phyloP scores from a whole-genome alignment of 2,113 vertebrate species.

The Zingel zingel region DNA sequence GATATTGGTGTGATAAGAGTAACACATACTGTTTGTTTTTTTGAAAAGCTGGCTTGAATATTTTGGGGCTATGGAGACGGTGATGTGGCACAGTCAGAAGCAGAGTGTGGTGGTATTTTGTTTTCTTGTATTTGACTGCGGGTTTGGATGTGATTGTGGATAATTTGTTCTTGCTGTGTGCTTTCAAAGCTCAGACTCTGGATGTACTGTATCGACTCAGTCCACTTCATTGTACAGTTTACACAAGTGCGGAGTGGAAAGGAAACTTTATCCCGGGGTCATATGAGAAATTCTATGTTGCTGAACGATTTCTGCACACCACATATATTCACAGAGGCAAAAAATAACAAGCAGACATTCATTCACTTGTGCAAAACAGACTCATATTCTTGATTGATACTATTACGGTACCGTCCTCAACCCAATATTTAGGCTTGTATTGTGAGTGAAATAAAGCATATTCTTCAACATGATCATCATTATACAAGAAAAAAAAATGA shows the following conservation, averaged over 20 bases:
- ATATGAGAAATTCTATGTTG: slow-evolving; percentile 36
- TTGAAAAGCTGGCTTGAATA: slow-evolving; percentile 1
- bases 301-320: slow-evolving; percentile 18
- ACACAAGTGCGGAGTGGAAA: slow-evolving; percentile 10
- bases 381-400: slow-evolving; percentile 6
- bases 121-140: slow-evolving; percentile 11
- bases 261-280: slow-evolving; percentile 35
- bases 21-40: slow-evolving; percentile 4
- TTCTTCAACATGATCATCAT: slow-evolving; percentile 29
- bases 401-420: slow-evolving; percentile 3
- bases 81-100: slow-evolving; percentile 9
- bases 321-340: slow-evolving; percentile 21
- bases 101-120: slow-evolving; percentile 4
- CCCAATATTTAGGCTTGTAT: slow-evolving; percentile 21
- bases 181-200: slow-evolving; percentile 25
- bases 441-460: slow-evolving; percentile 50
- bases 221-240: slow-evolving; percentile 34
- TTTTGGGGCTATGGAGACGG: slow-evolving; percentile 13
- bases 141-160: slow-evolving; percentile 31
- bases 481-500: slow-evolving; percentile 9
- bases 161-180: slow-evolving; percentile 28
- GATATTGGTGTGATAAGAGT: slow-evolving; percentile 22
- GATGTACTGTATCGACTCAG: slow-evolving; percentile 20
- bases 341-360: slow-evolving; percentile 29
- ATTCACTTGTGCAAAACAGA: slow-evolving; percentile 45